Evolutionary conservation across 2,888 invertebrate species (phyloP).

Genomic region (Andrena praecox): DNA sequence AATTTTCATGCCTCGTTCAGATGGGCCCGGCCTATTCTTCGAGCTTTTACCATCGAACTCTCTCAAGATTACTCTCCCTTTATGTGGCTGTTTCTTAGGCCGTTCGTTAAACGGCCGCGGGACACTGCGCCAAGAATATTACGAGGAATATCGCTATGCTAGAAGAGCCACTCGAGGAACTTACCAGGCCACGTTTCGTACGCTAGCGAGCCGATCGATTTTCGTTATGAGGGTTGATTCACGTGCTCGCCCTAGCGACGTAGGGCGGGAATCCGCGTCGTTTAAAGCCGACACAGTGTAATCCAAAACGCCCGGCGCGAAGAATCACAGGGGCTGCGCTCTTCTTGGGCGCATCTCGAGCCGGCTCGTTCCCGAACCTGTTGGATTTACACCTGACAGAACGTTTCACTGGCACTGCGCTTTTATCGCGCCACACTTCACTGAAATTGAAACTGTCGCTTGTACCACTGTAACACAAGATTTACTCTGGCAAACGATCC

Average conservation of each 20-base stretch:
- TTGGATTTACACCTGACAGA: conserved; percentile 51
- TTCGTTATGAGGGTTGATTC: conserved; percentile 66
- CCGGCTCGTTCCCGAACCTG: conserved; percentile 42
- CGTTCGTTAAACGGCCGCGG: conserved; percentile 1
- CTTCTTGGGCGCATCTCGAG: conserved; percentile 15
- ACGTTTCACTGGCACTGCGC: conserved; percentile 47
- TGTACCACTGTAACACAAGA: conserved; percentile 45
- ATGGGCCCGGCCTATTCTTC: conserved; percentile 5
- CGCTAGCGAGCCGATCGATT: conserved; percentile 64
- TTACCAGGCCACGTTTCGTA: conserved; percentile 67
- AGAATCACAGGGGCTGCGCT: conserved; percentile 19
- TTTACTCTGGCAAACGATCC: conserved; percentile 24
- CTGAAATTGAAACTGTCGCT: conserved; percentile 40
- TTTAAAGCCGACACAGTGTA: conserved; percentile 55
- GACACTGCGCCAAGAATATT: conserved; percentile 42
- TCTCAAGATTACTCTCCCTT: conserved; percentile 58
- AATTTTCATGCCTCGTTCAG: conserved; percentile 32
- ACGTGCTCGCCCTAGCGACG: conserved; percentile 66
- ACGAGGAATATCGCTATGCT: conserved; percentile 27
- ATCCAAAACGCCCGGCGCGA: conserved; percentile 56
- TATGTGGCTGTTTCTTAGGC: conserved; percentile 27
- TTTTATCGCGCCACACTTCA: conserved; percentile 39
- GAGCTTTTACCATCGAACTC: conserved; percentile 29
- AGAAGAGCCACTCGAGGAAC: conserved; percentile 47
- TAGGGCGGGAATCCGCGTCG: conserved; percentile 67